A percentile compares a stretch with the other conserved stretches of the same genome.
These are phyloP conservation scores for Naso thynnoides DNA, from an alignment of 2,797 vertebrate species.

Conservation along the genomic window DNA sequence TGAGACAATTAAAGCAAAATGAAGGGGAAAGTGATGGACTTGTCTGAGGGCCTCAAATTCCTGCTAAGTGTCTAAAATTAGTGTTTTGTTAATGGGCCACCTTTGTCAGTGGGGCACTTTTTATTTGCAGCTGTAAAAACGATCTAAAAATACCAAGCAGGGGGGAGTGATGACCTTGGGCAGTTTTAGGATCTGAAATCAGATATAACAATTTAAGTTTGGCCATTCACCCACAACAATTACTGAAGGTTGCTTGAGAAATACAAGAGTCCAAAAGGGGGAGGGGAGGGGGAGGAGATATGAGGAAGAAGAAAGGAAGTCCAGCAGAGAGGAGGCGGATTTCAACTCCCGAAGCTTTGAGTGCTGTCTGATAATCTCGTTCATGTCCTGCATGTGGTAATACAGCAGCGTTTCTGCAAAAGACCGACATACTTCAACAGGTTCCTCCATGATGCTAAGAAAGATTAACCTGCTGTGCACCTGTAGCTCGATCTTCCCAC, in stretches of 20 bases:
- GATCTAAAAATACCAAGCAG: conserved; percentile 70
- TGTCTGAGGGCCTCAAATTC: conserved; percentile 69
- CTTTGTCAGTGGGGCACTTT: conserved; percentile 61
- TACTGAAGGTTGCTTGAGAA: conserved; percentile 44
- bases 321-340: conserved; percentile 60
- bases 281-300: conserved; percentile 29
- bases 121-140: conserved; percentile 74
- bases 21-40: conserved; percentile 66
- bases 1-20: conserved; percentile 75
- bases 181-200: conserved; percentile 59
- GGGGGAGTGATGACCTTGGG: conserved; percentile 46
- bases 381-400: conserved; percentile 37
- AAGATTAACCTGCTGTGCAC: conserved; percentile 50
- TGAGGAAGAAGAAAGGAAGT: conserved; percentile 64
- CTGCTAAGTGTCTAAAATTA: conserved; percentile 64
- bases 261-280: conserved; percentile 34
- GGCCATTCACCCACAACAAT: conserved; percentile 58
- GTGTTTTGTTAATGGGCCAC: conserved; percentile 64
- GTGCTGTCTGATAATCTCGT: conserved; percentile 38
- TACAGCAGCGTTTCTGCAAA: conserved; percentile 33
- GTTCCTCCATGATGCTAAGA: conserved; percentile 20
- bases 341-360: conserved; percentile 47
- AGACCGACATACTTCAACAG: conserved; percentile 33
- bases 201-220: conserved; percentile 60
- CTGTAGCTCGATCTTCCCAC: conserved; percentile 32